Base-by-base conservation (phyloP, 2,113 vertebrate genomes). In the Sitta europaea region DNA sequence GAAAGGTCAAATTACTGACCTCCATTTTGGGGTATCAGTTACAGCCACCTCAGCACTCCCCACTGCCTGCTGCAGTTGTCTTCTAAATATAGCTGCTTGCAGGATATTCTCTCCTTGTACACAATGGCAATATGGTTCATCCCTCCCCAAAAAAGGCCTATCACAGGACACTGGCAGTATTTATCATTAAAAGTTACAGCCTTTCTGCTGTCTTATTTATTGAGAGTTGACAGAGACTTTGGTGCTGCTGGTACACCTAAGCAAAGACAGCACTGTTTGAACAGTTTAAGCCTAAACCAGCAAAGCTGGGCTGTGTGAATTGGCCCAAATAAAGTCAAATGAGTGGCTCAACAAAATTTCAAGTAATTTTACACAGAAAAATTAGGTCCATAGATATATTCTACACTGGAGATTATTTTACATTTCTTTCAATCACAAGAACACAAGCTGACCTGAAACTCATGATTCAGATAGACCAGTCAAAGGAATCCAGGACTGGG, bases 1-100 rank as follows among this genome's bases (percentile, higher is more conserved):
- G 88, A 90, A 97, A 97, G 97, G 97, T 97, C 96, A 94, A 73
- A 93, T 90, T 94, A 87, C 93, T 96, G 95, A 97, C 97, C 96
- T 95, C 91, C 92, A 53, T 94, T 97, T 94, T 83, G 88, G 95
- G 89, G 90, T 97, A 97, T 98, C 95, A 48, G 63, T 98, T 98
- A 97, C 97, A 95, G 88, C 91, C 84, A 95, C 93, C 93, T 97
- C 97, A 97, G 96, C 96, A 96, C 62, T 97, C 81, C 93, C 95
- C 66, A 42, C 28, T 27, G 90, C 92, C 75, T 85, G 86, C 85
- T 82, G 72, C 94, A 97, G 95, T 92, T 92, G 86, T 88, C 90
- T 88, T 84, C 96, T 97, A 97, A 96, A 97, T 97, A 96, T 96
- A 97, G 88, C 76, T 94, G 78, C 74, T 70, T 70, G 94, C 68